These are phyloP conservation scores for Hipparchia sbordonii DNA, from an alignment of 2,888 invertebrate species.

Conservation along the genomic window DNA sequence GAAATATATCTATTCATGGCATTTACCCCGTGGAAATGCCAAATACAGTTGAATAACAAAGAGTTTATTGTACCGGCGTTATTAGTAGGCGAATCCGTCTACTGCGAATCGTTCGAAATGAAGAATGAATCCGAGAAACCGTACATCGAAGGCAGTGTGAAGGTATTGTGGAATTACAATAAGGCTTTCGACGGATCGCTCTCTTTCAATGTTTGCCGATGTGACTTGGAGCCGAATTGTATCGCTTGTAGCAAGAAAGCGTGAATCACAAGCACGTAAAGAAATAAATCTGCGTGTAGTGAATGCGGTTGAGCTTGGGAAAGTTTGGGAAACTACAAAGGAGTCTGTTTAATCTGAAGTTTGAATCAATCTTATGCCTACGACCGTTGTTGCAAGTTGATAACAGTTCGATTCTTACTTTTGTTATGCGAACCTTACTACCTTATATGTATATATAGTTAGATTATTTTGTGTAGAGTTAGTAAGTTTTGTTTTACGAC, in stretches of 20 bases:
- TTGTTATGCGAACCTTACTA: background rate
- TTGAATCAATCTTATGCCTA: constrained; percentile 12
- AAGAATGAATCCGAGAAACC: constrained; percentile 54
- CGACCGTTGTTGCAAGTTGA: background rate
- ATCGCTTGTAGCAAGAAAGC: constrained; percentile 47
- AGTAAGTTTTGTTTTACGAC: background rate
- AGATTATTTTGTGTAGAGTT: background rate
- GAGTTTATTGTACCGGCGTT: constrained; percentile 52
- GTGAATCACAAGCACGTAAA: constrained; percentile 16
- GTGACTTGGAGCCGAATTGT: constrained; percentile 61
- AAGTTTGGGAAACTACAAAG: constrained; percentile 11
- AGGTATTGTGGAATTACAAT: constrained; percentile 63
- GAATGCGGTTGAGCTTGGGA: constrained; percentile 7
- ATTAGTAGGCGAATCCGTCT: constrained; percentile 58
- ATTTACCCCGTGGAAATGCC: constrained; percentile 71
- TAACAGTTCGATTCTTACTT: background rate
- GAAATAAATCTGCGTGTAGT: constrained; percentile 19
- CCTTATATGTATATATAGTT: background rate
- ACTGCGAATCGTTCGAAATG: constrained; percentile 59
- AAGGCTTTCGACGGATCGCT: constrained; percentile 64
- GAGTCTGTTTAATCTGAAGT: background rate
- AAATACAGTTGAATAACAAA: constrained; percentile 48
- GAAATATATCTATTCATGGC: constrained; percentile 72
- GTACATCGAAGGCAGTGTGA: constrained; percentile 54
- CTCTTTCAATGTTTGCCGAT: constrained; percentile 60